phyloP scores from a whole-genome alignment of 2,888 invertebrate species.

The Meteorus colon region DNA sequence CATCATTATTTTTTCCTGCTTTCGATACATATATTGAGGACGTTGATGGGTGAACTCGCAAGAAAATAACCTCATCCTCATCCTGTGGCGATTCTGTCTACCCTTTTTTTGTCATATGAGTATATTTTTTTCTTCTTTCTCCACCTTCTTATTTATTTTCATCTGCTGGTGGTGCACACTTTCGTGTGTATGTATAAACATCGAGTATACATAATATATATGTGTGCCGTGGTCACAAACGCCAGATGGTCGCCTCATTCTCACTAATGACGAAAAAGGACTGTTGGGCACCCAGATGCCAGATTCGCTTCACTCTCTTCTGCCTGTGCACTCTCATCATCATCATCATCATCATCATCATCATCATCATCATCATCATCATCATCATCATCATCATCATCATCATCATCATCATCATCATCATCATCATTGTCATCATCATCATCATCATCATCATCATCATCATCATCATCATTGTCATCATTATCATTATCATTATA shows the following conservation, averaged over 20 bases:
- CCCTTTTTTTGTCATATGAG: conserved; percentile 15
- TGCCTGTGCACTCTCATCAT: conserved; percentile 26
- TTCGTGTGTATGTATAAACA: conserved; percentile 29
- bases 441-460: background rate
- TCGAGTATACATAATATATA: conserved; percentile 16
- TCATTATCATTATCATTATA: background rate
- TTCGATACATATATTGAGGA: background rate
- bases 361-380: background rate
- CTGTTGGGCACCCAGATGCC: conserved; percentile 52
- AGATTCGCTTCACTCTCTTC: conserved; percentile 52
- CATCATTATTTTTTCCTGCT: background rate
- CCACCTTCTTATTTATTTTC: conserved; percentile 29
- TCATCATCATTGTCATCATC: conserved; percentile 9
- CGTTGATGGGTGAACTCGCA: background rate
- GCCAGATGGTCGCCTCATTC: conserved; percentile 54
- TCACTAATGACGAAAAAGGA: conserved; percentile 55
- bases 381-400: too few species aligned
- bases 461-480: too few species aligned
- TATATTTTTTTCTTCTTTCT: conserved; percentile 12
- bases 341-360: conserved; percentile 7
- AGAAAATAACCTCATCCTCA: conserved; percentile 26
- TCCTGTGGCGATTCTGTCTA: conserved; percentile 21
- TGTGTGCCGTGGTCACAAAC: conserved; percentile 36
- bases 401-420: background rate
- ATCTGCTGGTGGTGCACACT: background rate